Conservation (phyloP, 2,888 invertebrate species). For the Meta bourneti region DNA sequence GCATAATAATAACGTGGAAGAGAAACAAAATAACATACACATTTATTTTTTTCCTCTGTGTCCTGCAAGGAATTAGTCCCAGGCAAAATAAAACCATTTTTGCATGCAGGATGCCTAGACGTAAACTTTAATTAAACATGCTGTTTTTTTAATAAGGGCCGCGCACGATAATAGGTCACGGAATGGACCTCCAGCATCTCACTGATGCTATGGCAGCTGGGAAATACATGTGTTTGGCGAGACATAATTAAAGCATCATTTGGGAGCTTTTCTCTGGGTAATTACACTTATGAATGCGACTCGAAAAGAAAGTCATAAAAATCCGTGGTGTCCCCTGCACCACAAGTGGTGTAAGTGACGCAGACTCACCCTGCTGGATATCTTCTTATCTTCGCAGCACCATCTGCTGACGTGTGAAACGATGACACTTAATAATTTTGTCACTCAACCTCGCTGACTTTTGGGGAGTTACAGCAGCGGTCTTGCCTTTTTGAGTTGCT, state of each 20-base stretch:
- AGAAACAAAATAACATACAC: constrained; percentile 13
- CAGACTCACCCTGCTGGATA: background rate
- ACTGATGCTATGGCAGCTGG: background rate
- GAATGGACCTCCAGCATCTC: background rate
- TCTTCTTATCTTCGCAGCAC: background rate
- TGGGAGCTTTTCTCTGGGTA: background rate
- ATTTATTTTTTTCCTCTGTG: background rate
- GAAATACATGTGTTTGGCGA: background rate
- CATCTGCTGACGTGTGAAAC: background rate
- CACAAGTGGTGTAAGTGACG: background rate
- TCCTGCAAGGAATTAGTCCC: constrained; percentile 6
- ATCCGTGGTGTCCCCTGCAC: background rate
- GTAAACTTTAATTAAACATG: constrained; percentile 53
- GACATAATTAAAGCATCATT: constrained; percentile 47
- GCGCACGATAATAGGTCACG: constrained; percentile 33
- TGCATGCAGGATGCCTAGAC: constrained; percentile 20
- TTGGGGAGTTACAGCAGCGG: background rate
- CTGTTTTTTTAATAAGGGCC: constrained; percentile 29
- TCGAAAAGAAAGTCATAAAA: constrained; percentile 4
- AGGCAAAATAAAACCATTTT: constrained; percentile 19
- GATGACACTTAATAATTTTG: constrained; percentile 2
- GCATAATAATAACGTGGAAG: constrained; percentile 10
- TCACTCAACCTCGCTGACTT: background rate
- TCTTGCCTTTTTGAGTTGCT: background rate
- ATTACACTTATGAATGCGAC: constrained; percentile 33